These are phyloP conservation scores for Neofelis nebulosa DNA, from an alignment of 2,113 vertebrate genomes.

Conservation along the genomic window DNA sequence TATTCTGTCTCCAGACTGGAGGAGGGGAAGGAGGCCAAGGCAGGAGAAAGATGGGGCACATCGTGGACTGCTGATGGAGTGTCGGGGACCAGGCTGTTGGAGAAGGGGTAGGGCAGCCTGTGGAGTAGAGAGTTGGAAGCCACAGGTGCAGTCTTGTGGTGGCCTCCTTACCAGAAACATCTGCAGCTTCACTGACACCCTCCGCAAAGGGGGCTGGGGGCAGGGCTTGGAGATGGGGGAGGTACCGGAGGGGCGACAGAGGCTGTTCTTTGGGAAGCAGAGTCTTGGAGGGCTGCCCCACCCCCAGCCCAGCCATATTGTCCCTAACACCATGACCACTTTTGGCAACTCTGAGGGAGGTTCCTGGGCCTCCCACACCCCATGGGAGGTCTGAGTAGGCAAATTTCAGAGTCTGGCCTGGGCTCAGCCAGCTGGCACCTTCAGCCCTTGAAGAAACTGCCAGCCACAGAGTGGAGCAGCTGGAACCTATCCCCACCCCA, in stretches of 20 bases:
- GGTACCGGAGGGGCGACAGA: not conserved
- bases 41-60: not conserved
- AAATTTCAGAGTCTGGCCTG: not conserved
- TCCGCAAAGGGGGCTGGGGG: not conserved
- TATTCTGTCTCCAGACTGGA: not conserved
- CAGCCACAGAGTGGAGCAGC: conserved; percentile 31
- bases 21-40: not conserved
- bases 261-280: not conserved
- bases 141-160: conserved; percentile 63
- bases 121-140: not conserved
- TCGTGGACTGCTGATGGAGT: not conserved
- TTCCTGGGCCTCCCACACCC: not conserved
- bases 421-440: conserved; percentile 67
- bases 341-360: not conserved
- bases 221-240: not conserved
- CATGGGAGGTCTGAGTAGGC: not conserved
- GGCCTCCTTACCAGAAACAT: conserved; percentile 58
- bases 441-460: conserved; percentile 67
- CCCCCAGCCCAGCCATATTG: not conserved
- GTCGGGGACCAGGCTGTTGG: not conserved
- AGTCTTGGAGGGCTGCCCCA: not conserved
- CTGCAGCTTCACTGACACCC: not conserved
- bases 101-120: not conserved
- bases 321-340: not conserved
- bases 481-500: not conserved